A percentile compares a stretch with the other conserved stretches of the same genome.
These are phyloP conservation scores for Chrysemys picta DNA, from an alignment of 2,113 vertebrate species.

Conservation along the genomic window DNA sequence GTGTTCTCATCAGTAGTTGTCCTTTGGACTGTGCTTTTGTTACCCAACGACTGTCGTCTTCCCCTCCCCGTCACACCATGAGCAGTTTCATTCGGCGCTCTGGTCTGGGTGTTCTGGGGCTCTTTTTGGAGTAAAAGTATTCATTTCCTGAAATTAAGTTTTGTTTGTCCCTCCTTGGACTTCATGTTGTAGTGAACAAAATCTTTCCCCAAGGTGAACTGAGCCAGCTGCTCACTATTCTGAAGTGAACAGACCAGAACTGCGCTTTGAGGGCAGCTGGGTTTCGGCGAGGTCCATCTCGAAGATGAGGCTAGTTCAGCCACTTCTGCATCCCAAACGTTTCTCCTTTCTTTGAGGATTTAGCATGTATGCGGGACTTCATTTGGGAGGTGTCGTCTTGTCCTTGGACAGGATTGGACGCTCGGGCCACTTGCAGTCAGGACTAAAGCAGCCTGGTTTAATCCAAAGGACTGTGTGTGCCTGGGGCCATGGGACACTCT, in stretches of 20 bases:
- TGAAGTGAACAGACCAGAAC: neutral
- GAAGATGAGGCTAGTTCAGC: slow-evolving; percentile 20
- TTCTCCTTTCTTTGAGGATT: slow-evolving; percentile 59
- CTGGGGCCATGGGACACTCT: neutral
- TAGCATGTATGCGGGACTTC: slow-evolving; percentile 21
- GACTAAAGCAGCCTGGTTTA: slow-evolving; percentile 53
- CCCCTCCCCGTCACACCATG: slow-evolving; percentile 26
- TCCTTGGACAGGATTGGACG: slow-evolving; percentile 49
- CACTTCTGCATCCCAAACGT: slow-evolving; percentile 35
- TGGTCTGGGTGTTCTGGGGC: neutral
- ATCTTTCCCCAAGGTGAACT: neutral
- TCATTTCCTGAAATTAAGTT: slow-evolving; percentile 24
- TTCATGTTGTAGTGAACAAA: slow-evolving; percentile 1
- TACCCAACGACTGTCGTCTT: slow-evolving; percentile 37
- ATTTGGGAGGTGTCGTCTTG: slow-evolving; percentile 50
- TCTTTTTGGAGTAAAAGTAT: neutral
- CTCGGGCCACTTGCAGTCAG: slow-evolving; percentile 15
- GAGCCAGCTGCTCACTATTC: slow-evolving; percentile 15
- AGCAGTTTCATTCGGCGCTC: slow-evolving; percentile 3
- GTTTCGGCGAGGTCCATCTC: neutral
- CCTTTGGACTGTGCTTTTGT: slow-evolving; percentile 28
- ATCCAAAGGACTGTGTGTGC: slow-evolving; percentile 35
- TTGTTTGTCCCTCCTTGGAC: neutral
- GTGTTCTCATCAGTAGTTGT: slow-evolving; percentile 44
- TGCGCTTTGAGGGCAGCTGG: neutral